Conservation (phyloP, 2,113 vertebrate genomes). For the Pithys albifrons region DNA sequence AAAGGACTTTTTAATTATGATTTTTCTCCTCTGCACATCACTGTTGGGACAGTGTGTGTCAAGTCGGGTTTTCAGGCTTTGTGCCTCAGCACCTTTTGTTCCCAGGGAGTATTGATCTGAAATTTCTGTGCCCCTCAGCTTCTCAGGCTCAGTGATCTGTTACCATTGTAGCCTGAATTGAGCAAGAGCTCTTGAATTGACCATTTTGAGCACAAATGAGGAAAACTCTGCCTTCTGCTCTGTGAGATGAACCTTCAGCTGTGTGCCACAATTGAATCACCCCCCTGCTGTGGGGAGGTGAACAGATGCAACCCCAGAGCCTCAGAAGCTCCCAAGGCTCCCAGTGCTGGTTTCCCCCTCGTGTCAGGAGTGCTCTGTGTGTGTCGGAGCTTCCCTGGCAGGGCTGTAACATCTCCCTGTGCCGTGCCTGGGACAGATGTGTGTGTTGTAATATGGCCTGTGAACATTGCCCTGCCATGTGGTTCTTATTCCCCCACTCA, state of each 20-base stretch:
- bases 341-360: not conserved
- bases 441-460: constrained; percentile 66
- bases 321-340: constrained; percentile 53
- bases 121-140: not conserved
- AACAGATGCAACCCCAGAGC: constrained; percentile 42
- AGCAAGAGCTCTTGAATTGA: not conserved
- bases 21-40: not conserved
- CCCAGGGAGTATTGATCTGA: not conserved
- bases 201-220: not conserved
- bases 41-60: rapidly evolving
- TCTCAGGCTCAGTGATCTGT: not conserved
- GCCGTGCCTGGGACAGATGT: constrained; percentile 68
- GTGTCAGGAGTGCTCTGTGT: constrained; percentile 33
- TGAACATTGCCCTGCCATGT: constrained; percentile 65
- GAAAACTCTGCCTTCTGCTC: not conserved
- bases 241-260: not conserved
- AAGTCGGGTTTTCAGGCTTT: not conserved
- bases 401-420: constrained; percentile 57
- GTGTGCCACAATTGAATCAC: not conserved
- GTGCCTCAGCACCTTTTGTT: not conserved
- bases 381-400: constrained; percentile 37
- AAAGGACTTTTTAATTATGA: no score
- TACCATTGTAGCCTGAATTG: not conserved
- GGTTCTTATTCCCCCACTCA: constrained; percentile 71
- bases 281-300: not conserved